phyloP scores from a whole-genome alignment of 2,888 invertebrate species.

The Harpalus rubripes region DNA sequence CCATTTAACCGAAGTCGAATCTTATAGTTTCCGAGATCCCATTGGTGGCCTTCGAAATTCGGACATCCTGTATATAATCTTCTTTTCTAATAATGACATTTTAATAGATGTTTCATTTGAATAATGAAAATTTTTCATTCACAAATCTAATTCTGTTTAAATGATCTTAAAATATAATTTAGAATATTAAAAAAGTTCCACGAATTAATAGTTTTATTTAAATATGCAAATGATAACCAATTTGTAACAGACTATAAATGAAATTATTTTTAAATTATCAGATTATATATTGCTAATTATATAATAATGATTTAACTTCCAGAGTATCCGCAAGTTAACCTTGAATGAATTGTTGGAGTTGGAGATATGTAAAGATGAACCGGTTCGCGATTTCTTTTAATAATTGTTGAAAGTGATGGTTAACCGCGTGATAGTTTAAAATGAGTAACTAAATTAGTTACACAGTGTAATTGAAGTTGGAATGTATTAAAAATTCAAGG shows the following conservation, averaged over 20 bases:
- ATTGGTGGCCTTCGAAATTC: no score
- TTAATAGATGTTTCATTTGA: background rate
- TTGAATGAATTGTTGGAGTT: background rate
- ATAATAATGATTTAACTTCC: background rate
- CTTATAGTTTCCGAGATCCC: no score
- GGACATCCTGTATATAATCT: no score
- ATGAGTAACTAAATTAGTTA: no score
- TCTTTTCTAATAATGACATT: no score
- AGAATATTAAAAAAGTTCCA: background rate
- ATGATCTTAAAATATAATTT: background rate
- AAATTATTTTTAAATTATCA: background rate
- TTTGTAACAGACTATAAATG: background rate
- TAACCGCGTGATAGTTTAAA: no score
- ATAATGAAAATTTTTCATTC: background rate
- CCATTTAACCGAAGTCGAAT: no score
- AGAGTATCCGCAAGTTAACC: background rate
- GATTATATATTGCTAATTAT: background rate
- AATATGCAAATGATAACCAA: background rate
- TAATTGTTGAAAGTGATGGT: no score
- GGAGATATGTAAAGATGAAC: background rate
- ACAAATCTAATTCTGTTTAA: background rate
- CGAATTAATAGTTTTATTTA: background rate
- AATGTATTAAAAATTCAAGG: no score
- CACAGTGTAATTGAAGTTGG: no score
- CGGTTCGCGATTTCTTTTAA: background rate